Conservation (phyloP, 2,888 invertebrate genomes). For the Gnatocerus cornutus region DNA sequence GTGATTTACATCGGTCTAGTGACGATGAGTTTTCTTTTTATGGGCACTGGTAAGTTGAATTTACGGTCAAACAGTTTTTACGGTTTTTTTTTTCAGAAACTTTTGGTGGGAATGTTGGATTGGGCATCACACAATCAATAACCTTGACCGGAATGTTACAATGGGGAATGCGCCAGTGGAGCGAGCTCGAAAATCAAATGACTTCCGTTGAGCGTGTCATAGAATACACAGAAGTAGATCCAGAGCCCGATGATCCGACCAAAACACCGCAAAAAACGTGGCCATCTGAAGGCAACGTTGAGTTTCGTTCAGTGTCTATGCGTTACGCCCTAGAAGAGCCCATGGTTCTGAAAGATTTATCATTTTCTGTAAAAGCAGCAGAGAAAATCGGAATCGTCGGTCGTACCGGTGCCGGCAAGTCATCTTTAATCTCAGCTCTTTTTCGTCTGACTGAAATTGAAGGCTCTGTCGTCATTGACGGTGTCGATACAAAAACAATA, state of each 20-base stretch:
- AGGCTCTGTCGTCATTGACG: conserved; percentile 78
- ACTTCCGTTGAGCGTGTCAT: conserved; percentile 92
- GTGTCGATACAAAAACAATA: conserved; percentile 73
- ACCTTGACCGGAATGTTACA: conserved; percentile 76
- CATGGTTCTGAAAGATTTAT: conserved; percentile 80
- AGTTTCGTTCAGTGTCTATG: conserved; percentile 31
- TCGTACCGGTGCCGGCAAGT: conserved; percentile 87
- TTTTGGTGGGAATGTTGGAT: conserved; percentile 67
- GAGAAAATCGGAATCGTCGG: conserved; percentile 89
- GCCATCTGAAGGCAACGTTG: conserved; percentile 66
- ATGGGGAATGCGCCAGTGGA: conserved; percentile 84
- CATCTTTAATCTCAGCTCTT: conserved; percentile 80
- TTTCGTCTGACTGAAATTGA: conserved; percentile 77
- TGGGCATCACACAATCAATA: conserved; percentile 67
- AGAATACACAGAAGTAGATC: conserved; percentile 83
- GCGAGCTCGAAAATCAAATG: conserved; percentile 80
- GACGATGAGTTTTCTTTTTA: conserved; percentile 76
- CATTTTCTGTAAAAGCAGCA: conserved; percentile 78
- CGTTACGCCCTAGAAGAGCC: conserved; percentile 32
- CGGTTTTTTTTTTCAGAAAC: no score
- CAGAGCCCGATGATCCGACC: conserved; percentile 69
- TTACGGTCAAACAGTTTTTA: background rate
- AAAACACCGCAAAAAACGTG: conserved; percentile 79
- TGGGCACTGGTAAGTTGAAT: conserved; percentile 70
- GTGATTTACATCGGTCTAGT: conserved; percentile 77